phyloP scores from a whole-genome alignment of 2,888 invertebrate species.

The Cataglyphis altisquamis region DNA sequence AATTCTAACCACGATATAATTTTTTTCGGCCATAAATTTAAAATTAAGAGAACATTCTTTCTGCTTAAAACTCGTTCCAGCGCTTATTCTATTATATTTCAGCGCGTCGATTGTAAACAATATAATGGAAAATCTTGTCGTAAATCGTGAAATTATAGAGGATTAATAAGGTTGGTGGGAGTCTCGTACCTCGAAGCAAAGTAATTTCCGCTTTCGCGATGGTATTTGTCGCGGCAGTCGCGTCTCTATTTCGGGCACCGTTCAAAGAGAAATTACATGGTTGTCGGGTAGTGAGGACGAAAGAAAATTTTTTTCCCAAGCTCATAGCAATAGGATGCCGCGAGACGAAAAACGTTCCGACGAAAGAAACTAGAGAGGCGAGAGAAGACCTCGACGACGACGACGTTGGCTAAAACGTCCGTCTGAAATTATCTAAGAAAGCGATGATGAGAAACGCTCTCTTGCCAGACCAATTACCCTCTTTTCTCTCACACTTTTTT shows the following conservation, averaged over 20 bases:
- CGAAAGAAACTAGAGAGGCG: constrained; percentile 73
- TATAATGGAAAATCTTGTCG: not conserved
- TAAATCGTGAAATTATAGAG: constrained; percentile 16
- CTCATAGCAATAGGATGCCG: constrained; percentile 32
- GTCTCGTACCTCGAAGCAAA: not conserved
- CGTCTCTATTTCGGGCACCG: constrained; percentile 4
- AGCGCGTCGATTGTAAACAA: not conserved
- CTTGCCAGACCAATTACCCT: constrained; percentile 73
- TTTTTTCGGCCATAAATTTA: constrained; percentile 10
- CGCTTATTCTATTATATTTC: not conserved
- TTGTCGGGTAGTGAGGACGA: not conserved
- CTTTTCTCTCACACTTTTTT: constrained; percentile 59
- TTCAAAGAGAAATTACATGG: constrained; percentile 52
- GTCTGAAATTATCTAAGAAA: constrained; percentile 78
- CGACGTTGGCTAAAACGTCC: constrained; percentile 74
- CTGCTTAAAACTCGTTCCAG: not conserved
- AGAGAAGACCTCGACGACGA: constrained; percentile 36
- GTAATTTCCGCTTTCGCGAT: constrained; percentile 9
- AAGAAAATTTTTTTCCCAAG: constrained; percentile 52
- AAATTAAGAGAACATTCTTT: not conserved
- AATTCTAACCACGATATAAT: not conserved
- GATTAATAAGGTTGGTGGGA: constrained; percentile 13
- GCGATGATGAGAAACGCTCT: constrained; percentile 69
- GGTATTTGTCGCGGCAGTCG: not conserved
- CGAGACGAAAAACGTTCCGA: constrained; percentile 59